Base-by-base conservation (phyloP, 2,797 vertebrate genomes). In the Gymnocypris eckloni region DNA sequence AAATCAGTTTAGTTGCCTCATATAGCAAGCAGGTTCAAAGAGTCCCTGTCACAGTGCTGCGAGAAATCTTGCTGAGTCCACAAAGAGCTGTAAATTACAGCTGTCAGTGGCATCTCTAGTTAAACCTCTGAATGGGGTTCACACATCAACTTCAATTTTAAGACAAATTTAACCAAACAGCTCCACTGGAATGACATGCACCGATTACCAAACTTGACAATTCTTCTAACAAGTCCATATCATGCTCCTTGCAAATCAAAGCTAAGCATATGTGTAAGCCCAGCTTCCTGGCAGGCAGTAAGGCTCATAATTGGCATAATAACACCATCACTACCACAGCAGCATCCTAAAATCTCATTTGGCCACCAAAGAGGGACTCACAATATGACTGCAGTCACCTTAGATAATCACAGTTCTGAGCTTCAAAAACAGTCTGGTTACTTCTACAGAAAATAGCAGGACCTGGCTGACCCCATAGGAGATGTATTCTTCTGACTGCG, bases 51-150 rank as follows among this genome's bases (percentile, higher is more conserved):
- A 92, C 88, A 86, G 80, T 71, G 37, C 61, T n/a, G 90, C 85
- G 75, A 93, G 85, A 92, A 91, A 88, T 90, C 90, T 90, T 90
- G 90, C 89, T 87, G 71, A 72, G 90, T 83, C 90, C 80, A 64
- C 41, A 83, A 69, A 79, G 73, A 82, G 76, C 82, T 89, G 79
- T 86, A 90, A 89, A 88, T 89, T 84, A 84, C 81, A 89, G 56
- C 89, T 59, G 66, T 80, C 89, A 82, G 28, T 70, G 33, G 33
- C 61, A 79, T 79, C 77, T 45, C 22, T 79, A 6, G 77, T 64
- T 28, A 28, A 79, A 79, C 59, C 5, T 39, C 22, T 41, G 15
- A 78, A 84, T 45, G 22, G n/a, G 50, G n/a, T 45, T 59, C 6
- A 15, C 25, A n/a, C 11, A 54, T 56, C 11, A 78, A 20, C 11